Conservation (phyloP, 2,113 vertebrate species). For the Chaetodon trifascialis region DNA sequence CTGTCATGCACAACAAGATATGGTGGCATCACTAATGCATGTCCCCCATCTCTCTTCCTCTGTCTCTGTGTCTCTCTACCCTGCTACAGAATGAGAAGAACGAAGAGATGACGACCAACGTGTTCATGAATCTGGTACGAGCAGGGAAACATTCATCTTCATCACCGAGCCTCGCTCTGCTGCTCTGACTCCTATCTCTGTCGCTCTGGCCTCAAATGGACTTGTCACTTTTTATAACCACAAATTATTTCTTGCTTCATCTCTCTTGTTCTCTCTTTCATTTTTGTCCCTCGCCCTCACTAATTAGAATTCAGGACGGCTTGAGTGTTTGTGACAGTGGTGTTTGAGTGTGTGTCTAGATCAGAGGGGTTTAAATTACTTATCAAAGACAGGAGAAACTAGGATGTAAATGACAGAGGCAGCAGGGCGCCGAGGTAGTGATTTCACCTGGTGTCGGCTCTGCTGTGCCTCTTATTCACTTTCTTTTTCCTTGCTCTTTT, state of each 20-base stretch:
- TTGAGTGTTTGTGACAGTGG: conserved; percentile 44
- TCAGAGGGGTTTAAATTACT: conserved; percentile 40
- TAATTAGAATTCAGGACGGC: conserved; percentile 40
- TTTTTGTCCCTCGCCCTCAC: background rate
- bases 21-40: conserved; percentile 25
- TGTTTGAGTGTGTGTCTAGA: conserved; percentile 12
- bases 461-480: background rate
- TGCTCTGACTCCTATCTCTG: background rate
- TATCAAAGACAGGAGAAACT: conserved; percentile 24
- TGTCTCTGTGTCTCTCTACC: conserved; percentile 39
- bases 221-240: conserved; percentile 73
- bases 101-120: conserved; percentile 91
- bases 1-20: conserved; percentile 28
- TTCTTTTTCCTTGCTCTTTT: background rate
- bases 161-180: conserved; percentile 8
- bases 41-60: background rate
- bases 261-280: conserved; percentile 21
- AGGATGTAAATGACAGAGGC: conserved; percentile 12
- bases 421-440: background rate
- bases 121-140: conserved; percentile 90
- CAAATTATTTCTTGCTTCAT: conserved; percentile 57
- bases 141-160: conserved; percentile 52
- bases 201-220: conserved; percentile 54
- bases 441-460: conserved; percentile 23
- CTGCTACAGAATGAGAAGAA: conserved; percentile 89